These are phyloP conservation scores for Aurelia aurita complex sp. Pacific DNA, from an alignment of 30 jellyfish, hydroid and myxozoan genomes.

Conservation along the genomic window DNA sequence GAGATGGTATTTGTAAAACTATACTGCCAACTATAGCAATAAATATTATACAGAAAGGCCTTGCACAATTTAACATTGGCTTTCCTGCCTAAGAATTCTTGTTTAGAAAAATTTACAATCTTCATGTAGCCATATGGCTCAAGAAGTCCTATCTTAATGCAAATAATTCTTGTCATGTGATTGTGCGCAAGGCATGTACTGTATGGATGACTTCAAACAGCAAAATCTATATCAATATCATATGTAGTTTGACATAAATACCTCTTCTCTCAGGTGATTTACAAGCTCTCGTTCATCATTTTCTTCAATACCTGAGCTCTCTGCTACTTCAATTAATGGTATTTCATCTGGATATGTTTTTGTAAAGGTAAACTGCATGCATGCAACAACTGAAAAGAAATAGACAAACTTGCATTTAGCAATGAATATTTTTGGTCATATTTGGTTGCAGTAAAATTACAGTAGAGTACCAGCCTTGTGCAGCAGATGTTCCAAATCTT, in stretches of 20 bases:
- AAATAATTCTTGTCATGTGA: neutral
- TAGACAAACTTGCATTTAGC: neutral
- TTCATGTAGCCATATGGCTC: no score
- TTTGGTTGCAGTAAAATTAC: neutral
- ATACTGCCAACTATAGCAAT: no score
- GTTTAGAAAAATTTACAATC: no score
- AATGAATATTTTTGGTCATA: neutral
- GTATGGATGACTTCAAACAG: neutral
- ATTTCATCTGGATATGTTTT: slow-evolving; percentile 72
- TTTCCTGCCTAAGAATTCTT: no score
- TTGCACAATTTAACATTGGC: no score
- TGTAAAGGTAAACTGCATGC: slow-evolving; percentile 66
- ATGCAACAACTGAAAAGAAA: slow-evolving; percentile 45
- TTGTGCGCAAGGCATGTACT: neutral
- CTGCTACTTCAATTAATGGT: slow-evolving; percentile 63
- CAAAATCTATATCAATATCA: neutral
- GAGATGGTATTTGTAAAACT: no score
- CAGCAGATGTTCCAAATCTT: no score
- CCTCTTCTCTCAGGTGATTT: slow-evolving; percentile 59
- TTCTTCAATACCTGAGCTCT: slow-evolving; percentile 44
- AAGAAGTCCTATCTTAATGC: no score
- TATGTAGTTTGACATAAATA: neutral
- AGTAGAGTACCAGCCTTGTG: neutral
- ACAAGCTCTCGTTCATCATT: slow-evolving; percentile 35
- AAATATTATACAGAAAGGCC: no score